Evolutionary conservation across 2,888 invertebrate species (phyloP).

Genomic region (Euproctis similis): DNA sequence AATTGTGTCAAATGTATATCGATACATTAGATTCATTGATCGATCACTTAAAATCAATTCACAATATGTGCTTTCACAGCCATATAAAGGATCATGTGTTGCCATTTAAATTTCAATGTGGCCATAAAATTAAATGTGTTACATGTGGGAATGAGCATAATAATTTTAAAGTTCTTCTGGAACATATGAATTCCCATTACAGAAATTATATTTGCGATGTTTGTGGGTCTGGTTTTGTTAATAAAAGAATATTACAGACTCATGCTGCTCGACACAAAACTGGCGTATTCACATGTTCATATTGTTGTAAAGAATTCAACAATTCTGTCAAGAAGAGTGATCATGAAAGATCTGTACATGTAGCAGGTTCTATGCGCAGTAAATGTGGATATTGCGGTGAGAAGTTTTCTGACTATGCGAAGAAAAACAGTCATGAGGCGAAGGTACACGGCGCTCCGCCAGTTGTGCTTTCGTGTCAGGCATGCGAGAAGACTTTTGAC

Average conservation of each 20-base stretch:
- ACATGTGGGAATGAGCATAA: conserved; percentile 28
- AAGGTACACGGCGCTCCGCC: conserved; percentile 51
- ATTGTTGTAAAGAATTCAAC: conserved; percentile 38
- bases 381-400: conserved; percentile 48
- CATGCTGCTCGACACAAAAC: conserved; percentile 47
- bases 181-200: conserved; percentile 51
- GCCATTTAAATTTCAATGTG: conserved; percentile 36
- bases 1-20: conserved; percentile 25
- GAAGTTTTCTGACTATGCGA: conserved; percentile 52
- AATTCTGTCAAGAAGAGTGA: conserved; percentile 34
- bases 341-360: conserved; percentile 38
- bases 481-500: conserved; percentile 62
- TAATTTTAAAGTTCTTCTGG: conserved; percentile 39
- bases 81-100: conserved; percentile 35
- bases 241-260: conserved; percentile 26
- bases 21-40: conserved; percentile 24
- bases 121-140: conserved; percentile 21
- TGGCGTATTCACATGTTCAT: conserved; percentile 34
- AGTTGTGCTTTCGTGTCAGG: conserved; percentile 51
- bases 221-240: conserved; percentile 62
- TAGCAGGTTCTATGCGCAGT: conserved; percentile 30
- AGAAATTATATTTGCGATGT: conserved; percentile 64
- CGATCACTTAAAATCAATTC: conserved; percentile 28
- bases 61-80: conserved; percentile 25
- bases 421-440: conserved; percentile 51